Percentiles rank a stretch among this genome's conserved stretches.
Evolutionary conservation across 2,113 vertebrate genomes (phyloP).

Genomic region (Argyrosomus japonicus): DNA sequence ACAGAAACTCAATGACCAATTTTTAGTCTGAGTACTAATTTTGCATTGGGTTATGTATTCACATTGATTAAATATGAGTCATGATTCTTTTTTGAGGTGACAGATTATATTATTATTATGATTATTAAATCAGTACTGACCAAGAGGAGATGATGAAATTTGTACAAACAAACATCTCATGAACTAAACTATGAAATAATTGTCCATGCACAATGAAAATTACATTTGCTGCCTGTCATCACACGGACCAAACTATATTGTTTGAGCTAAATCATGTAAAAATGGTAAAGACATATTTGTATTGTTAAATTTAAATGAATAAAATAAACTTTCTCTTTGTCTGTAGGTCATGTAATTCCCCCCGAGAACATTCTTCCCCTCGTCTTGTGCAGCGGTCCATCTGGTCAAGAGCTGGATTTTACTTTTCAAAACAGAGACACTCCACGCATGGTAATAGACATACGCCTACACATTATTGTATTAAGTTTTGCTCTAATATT

Average conservation of each 20-base stretch:
- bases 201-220: background rate
- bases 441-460: constrained; percentile 85
- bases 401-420: constrained; percentile 94
- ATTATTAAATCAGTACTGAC: background rate
- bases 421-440: constrained; percentile 92
- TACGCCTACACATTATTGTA: background rate
- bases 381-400: constrained; percentile 90
- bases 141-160: background rate
- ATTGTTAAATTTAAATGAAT: background rate
- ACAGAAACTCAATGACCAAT: background rate
- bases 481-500: background rate
- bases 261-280: no score
- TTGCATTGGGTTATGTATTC: background rate
- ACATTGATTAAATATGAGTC: background rate
- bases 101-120: background rate
- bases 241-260: background rate
- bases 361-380: constrained; percentile 94
- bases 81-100: background rate
- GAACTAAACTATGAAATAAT: background rate
- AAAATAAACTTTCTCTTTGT: background rate
- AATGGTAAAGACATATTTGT: no score
- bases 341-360: constrained; percentile 95
- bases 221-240: no score
- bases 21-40: background rate
- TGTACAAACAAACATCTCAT: background rate